These are phyloP conservation scores for Oryzias celebensis DNA, from an alignment of 2,113 vertebrate species.

Conservation along the genomic window DNA sequence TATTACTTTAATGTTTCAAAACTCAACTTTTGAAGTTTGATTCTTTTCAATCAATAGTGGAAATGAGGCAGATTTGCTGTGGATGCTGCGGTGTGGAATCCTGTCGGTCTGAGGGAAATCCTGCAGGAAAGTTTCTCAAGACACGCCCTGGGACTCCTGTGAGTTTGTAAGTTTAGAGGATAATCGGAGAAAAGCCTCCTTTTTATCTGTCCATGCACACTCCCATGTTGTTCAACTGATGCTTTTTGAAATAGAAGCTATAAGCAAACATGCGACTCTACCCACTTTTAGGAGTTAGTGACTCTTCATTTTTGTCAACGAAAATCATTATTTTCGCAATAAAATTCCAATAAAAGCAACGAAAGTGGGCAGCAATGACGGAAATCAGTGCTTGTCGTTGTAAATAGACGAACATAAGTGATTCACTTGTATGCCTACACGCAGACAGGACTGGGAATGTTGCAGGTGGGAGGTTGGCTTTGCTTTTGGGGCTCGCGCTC, in stretches of 20 bases:
- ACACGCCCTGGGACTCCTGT: conserved; percentile 69
- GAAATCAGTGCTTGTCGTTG: conserved; percentile 62
- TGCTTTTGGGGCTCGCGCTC: conserved; percentile 13
- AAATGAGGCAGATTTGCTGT: background rate
- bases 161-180: conserved; percentile 5
- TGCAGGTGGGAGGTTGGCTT: conserved; percentile 58
- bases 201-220: conserved; percentile 21
- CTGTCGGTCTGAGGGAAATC: conserved; percentile 58
- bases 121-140: conserved; percentile 66
- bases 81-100: conserved; percentile 38
- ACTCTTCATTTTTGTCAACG: too few relatives aligned
- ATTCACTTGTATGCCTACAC: conserved; percentile 70
- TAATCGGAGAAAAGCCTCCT: conserved; percentile 32
- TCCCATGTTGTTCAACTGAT: conserved; percentile 14
- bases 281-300: too few relatives aligned
- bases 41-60: too few relatives aligned
- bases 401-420: conserved; percentile 60
- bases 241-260: background rate
- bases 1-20: too few relatives aligned
- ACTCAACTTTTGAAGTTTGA: too few relatives aligned
- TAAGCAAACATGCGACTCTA: too few relatives aligned
- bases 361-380: conserved; percentile 76
- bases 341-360: conserved; percentile 33
- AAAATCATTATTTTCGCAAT: background rate
- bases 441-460: conserved; percentile 56